These are phyloP conservation scores for Loris lydekkerianus DNA, from an alignment of 2,797 vertebrate genomes.

Conservation along the genomic window DNA sequence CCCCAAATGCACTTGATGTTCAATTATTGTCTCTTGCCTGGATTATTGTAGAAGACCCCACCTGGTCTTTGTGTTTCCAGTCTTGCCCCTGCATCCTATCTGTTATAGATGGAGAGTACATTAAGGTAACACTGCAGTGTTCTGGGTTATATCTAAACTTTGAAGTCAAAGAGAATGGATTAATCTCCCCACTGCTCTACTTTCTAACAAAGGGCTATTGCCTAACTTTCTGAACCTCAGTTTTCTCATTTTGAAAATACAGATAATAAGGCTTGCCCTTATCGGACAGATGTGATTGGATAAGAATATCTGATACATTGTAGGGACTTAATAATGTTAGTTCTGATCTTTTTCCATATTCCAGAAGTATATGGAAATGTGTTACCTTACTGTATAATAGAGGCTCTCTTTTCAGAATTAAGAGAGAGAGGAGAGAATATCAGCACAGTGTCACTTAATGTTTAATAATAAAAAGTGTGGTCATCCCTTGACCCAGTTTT, in stretches of 20 bases:
- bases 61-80: neutral
- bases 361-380: neutral
- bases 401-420: conserved; percentile 20
- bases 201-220: neutral
- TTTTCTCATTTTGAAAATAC: conserved; percentile 36
- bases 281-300: neutral
- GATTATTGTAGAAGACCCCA: neutral
- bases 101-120: neutral
- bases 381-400: neutral
- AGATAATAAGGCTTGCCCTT: neutral
- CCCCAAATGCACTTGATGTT: neutral
- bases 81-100: neutral
- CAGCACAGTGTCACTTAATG: neutral
- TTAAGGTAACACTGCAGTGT: neutral
- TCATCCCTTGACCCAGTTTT: neutral
- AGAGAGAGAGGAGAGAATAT: neutral
- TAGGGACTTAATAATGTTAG: neutral
- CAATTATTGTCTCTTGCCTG: neutral
- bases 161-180: neutral
- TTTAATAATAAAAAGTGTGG: neutral
- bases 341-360: neutral
- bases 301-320: neutral
- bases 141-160: neutral
- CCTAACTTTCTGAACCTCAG: neutral
- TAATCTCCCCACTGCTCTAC: neutral